These are phyloP conservation scores for Meloe dianella DNA, from an alignment of 2,888 invertebrate genomes.

Conservation along the genomic window DNA sequence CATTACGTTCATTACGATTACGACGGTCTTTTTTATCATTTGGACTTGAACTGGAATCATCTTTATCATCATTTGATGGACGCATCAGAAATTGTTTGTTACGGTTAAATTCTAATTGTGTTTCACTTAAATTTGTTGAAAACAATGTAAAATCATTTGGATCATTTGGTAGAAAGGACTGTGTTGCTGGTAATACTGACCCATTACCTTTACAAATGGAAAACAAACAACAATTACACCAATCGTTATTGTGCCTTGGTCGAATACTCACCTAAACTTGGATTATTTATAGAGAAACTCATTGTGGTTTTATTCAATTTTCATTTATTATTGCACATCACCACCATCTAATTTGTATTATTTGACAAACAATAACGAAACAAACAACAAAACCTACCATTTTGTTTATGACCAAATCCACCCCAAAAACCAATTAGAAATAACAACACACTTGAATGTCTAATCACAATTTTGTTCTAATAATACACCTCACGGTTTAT, in stretches of 20 bases:
- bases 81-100: slow-evolving; percentile 65
- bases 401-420: neutral
- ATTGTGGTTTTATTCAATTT: neutral
- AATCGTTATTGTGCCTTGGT: neutral
- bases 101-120: slow-evolving; percentile 68
- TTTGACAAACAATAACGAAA: neutral
- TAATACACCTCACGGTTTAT: neutral
- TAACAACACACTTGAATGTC: neutral
- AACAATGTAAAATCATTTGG: slow-evolving; percentile 34
- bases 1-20: slow-evolving; percentile 2
- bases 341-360: neutral
- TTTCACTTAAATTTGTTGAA: slow-evolving; percentile 62
- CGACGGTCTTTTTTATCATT: slow-evolving; percentile 45
- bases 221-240: neutral
- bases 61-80: slow-evolving; percentile 57
- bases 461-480: neutral
- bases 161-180: slow-evolving; percentile 26
- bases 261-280: slow-evolving; percentile 12
- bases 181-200: slow-evolving; percentile 22
- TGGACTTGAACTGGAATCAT: slow-evolving; percentile 57
- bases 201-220: slow-evolving; percentile 31
- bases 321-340: neutral
- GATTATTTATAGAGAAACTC: slow-evolving; percentile 14
- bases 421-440: neutral
- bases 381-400: slow-evolving; percentile 8